These are phyloP conservation scores for Ormyrus thymus DNA, from an alignment of 2,888 invertebrate genomes.

Conservation along the genomic window DNA sequence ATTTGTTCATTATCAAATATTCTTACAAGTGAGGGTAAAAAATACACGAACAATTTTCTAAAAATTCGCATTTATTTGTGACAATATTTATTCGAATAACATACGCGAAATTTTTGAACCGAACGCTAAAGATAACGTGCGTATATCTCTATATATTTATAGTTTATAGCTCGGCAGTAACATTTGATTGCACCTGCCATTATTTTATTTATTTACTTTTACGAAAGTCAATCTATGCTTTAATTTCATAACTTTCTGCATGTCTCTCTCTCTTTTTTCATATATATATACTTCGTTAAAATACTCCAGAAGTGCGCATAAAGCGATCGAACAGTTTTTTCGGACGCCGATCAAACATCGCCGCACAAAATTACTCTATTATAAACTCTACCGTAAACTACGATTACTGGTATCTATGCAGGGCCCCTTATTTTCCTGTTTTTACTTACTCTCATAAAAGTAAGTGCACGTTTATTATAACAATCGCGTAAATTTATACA, in stretches of 20 bases:
- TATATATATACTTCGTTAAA: slow-evolving; percentile 14
- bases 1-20: too few relatives aligned
- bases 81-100: slow-evolving; percentile 53
- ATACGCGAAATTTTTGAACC: slow-evolving; percentile 52
- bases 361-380: slow-evolving; percentile 42
- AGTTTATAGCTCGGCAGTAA: slow-evolving; percentile 46
- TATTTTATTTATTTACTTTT: slow-evolving; percentile 24
- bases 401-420: slow-evolving; percentile 52
- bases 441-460: slow-evolving; percentile 5
- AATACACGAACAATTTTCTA: slow-evolving; percentile 55
- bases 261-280: neutral
- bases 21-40: slow-evolving; percentile 45
- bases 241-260: neutral
- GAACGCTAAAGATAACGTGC: slow-evolving; percentile 49
- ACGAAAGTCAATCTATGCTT: slow-evolving; percentile 28
- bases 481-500: neutral
- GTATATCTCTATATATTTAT: slow-evolving; percentile 44
- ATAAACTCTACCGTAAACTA: slow-evolving; percentile 46
- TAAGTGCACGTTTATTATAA: neutral
- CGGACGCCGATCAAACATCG: slow-evolving; percentile 37
- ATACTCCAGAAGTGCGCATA: slow-evolving; percentile 20
- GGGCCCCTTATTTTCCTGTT: slow-evolving; percentile 61
- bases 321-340: slow-evolving; percentile 44
- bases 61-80: slow-evolving; percentile 57
- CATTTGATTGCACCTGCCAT: slow-evolving; percentile 38